Evolutionary conservation across 2,888 invertebrate genomes (phyloP).

Genomic region (Drosophila atroscutellata): DNA sequence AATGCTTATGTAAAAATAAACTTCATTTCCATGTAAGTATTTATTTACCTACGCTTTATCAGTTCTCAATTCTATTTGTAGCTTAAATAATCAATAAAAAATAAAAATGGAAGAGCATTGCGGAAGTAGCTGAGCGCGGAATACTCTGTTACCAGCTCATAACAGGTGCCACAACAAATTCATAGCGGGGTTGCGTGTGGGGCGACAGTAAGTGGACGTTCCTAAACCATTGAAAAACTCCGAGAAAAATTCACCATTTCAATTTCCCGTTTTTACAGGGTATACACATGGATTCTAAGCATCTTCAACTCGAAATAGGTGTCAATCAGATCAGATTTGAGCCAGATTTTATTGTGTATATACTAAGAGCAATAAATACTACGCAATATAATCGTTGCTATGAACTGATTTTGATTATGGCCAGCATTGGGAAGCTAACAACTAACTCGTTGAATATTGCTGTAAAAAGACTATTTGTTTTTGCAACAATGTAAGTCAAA

Average conservation of each 20-base stretch:
- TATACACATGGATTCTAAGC: background rate
- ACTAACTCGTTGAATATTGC: background rate
- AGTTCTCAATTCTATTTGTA: background rate
- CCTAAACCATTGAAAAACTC: background rate
- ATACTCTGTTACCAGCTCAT: no score
- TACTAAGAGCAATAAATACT: constrained; percentile 4
- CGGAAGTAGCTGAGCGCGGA: background rate
- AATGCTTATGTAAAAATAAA: constrained; percentile 13
- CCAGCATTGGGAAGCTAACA: background rate
- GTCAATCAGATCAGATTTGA: constrained; percentile 15
- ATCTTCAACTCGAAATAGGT: background rate
- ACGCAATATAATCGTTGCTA: background rate
- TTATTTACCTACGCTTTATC: background rate
- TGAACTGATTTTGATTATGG: background rate
- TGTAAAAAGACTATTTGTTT: background rate
- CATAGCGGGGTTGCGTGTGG: no score
- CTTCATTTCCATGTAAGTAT: constrained; percentile 10
- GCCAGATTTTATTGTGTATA: constrained; percentile 26
- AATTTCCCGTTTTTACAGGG: background rate
- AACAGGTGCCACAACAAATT: no score
- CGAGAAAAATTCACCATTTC: no score
- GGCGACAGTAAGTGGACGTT: no score
- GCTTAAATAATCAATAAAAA: background rate
- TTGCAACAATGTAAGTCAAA: background rate
- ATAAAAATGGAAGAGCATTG: background rate